A percentile compares a stretch with the other conserved stretches of the same genome.
phyloP scores from a whole-genome alignment of 2,888 invertebrate species.

The Anoncus sp. region DNA sequence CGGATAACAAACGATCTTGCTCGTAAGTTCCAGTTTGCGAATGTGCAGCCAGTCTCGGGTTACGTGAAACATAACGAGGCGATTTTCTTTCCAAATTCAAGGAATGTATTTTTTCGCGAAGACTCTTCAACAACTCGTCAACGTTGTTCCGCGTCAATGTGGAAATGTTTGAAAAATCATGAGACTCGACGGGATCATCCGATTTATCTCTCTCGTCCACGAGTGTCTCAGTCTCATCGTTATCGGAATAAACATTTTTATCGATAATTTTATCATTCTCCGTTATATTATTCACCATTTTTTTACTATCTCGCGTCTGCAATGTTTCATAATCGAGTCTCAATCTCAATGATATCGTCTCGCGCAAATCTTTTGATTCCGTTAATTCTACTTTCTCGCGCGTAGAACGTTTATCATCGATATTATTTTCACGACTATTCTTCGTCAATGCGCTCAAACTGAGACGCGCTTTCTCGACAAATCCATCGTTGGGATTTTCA shows the following conservation, averaged over 20 bases:
- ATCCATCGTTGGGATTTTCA: constrained; percentile 5
- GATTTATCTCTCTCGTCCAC: neutral
- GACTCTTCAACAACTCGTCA: constrained; percentile 56
- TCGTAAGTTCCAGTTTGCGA: constrained; percentile 10
- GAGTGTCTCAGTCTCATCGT: neutral
- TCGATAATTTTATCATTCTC: neutral
- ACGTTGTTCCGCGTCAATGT: constrained; percentile 49
- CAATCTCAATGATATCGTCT: constrained; percentile 43
- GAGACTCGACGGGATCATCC: neutral
- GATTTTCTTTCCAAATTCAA: constrained; percentile 40
- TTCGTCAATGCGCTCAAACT: neutral
- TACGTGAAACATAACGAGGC: constrained; percentile 1
- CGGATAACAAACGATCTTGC: constrained; percentile 11
- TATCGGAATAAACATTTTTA: neutral
- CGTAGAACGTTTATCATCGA: neutral
- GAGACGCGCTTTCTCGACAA: neutral
- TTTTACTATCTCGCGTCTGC: neutral
- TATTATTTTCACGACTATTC: neutral
- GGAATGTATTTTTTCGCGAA: constrained; percentile 53
- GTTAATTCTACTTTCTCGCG: neutral
- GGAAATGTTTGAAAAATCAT: constrained; percentile 24
- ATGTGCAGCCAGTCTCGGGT: constrained; percentile 11
- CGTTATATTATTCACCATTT: neutral
- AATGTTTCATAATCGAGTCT: constrained; percentile 17
- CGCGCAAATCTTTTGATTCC: constrained; percentile 9